Base-by-base conservation (phyloP, 2,113 vertebrate genomes). In the Pagrus major region DNA sequence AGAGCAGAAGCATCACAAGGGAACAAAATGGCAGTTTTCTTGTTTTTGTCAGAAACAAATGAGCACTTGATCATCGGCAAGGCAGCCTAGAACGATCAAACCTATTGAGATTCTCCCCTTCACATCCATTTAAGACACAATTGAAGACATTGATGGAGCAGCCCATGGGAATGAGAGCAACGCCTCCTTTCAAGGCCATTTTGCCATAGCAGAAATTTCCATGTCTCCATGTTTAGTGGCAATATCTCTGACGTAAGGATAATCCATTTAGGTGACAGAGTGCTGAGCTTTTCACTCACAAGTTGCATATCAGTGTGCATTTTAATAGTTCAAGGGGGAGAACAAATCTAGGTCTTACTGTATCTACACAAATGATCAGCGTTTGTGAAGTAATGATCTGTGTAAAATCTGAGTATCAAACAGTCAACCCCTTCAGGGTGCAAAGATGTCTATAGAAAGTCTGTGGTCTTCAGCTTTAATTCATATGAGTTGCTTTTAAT, bases 221-320 rank as follows among this genome's bases (percentile, higher is more conserved):
- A 84, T 90, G 70, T 84, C 73, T 85, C 72, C 70, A 80, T 79
- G 76, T 88, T 92, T 83, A 89, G 83, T 87, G 77, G 84, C 83
- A 86, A 85, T 84, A 68, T 88, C 87, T 90, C 64, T 85, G 64
- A 82, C 37, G 10, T 84, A 67, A 37, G 69, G 71, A 71, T 92
- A 93, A 93, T 93, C 80, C 60, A 75, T 83, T 93, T 90, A 93
- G 71, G 59, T 86, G 91, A 89, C 89, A 93, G 82, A 88, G 77
- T 82, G 91, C 91, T 92, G 91, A 93, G 89, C 78, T 89, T 90
- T 93, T 91, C 87, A 88, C 60, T 89, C 70, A 86, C 69, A 88
- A 84, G 65, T 90, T 89, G 74, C 37, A 72, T 33, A 81, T 87
- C 55, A 60, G 78, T 89, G 68, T 86, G 85, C 80, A 89, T 91